These are phyloP conservation scores for Cossypha polioptera DNA, from an alignment of 2,797 vertebrate species.

Conservation along the genomic window DNA sequence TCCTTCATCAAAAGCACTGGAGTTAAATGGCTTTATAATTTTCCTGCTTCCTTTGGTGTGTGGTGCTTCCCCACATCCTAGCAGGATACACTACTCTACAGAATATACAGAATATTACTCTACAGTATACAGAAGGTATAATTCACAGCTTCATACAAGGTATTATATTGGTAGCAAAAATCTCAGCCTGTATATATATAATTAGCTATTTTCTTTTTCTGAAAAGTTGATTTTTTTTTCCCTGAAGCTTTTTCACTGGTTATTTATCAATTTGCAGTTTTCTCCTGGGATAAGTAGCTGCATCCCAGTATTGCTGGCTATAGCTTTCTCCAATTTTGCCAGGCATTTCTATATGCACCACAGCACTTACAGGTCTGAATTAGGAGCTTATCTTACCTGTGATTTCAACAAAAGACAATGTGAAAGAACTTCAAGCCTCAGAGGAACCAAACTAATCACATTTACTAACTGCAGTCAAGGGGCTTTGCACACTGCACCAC, in stretches of 20 bases:
- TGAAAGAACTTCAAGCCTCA: neutral
- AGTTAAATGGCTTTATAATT: neutral
- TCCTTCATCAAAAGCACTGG: neutral
- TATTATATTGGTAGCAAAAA: neutral
- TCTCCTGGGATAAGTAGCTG: neutral
- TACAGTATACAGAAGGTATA: neutral
- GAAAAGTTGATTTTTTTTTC: neutral
- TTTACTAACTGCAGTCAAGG: neutral
- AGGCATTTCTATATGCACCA: neutral
- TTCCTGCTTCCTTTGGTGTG: neutral
- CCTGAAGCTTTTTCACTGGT: neutral
- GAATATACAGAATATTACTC: neutral
- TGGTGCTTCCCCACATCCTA: rapidly evolving
- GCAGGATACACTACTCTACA: neutral
- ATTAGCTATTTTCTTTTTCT: neutral
- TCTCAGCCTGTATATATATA: neutral
- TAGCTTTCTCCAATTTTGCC: neutral
- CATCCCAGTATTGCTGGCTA: neutral
- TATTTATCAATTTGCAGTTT: neutral
- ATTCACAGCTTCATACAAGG: neutral
- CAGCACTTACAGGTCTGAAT: neutral
- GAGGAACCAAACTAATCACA: neutral
- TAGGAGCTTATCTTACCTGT: neutral
- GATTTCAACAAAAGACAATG: neutral
- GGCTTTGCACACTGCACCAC: neutral